phyloP scores from a whole-genome alignment of 2,797 vertebrate genomes.

The Xyrichtys novacula region DNA sequence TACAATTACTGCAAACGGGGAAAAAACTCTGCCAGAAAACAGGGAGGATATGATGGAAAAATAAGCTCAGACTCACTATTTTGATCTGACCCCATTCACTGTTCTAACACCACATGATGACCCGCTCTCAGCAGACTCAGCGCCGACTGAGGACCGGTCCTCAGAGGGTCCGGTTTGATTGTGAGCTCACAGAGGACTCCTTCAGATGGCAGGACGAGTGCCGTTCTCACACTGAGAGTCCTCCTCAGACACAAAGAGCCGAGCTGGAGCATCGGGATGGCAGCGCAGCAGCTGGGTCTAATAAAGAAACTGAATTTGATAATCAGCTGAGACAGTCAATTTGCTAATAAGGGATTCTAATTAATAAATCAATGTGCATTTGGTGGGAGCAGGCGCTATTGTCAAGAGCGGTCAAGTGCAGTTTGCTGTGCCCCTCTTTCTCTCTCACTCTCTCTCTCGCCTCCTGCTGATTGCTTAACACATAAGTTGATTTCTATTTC shows the following conservation, averaged over 20 bases:
- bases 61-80: not conserved
- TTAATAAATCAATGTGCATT: conserved; percentile 87
- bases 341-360: conserved; percentile 88
- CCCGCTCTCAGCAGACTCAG: not conserved
- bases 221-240: conserved; percentile 49
- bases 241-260: conserved; percentile 38
- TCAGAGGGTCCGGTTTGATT: conserved; percentile 22
- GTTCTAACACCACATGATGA: not conserved
- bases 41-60: no score
- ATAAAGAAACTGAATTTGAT: conserved; percentile 86
- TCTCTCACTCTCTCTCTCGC: conserved; percentile 50
- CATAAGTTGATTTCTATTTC: conserved; percentile 74
- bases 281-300: conserved; percentile 63
- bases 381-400: conserved; percentile 76
- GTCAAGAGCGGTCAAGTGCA: conserved; percentile 86
- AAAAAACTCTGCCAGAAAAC: not conserved
- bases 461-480: conserved; percentile 57
- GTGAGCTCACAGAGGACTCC: conserved; percentile 29
- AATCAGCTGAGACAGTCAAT: conserved; percentile 86
- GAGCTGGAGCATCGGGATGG: conserved; percentile 40
- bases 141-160: conserved; percentile 12
- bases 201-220: conserved; percentile 41
- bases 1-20: no score
- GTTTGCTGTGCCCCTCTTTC: conserved; percentile 69
- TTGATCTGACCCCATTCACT: not conserved